phyloP scores from a whole-genome alignment of 2,888 invertebrate species.

The Epirrhoe tristata region DNA sequence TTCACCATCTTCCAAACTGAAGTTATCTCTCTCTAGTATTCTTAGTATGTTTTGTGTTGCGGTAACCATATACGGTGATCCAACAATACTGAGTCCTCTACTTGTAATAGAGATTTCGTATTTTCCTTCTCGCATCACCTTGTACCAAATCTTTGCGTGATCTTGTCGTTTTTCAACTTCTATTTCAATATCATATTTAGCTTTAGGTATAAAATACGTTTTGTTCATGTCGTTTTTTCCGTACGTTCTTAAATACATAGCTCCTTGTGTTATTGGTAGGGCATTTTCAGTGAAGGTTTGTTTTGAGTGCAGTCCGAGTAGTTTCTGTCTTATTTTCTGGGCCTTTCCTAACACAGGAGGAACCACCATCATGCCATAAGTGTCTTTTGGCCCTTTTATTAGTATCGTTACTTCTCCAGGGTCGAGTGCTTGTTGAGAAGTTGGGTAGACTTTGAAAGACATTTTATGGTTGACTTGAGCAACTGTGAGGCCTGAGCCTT shows the following conservation, averaged over 20 bases:
- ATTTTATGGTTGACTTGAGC: conserved; percentile 84
- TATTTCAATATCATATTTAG: conserved; percentile 82
- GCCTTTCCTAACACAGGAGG: conserved; percentile 79
- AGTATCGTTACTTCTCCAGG: conserved; percentile 79
- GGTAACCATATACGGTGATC: conserved; percentile 85
- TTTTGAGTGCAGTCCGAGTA: conserved; percentile 72
- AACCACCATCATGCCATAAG: conserved; percentile 74
- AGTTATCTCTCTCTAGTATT: conserved; percentile 69
- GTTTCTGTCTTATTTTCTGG: conserved; percentile 75
- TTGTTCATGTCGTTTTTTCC: conserved; percentile 79
- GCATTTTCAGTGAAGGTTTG: conserved; percentile 69
- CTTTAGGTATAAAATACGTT: conserved; percentile 78
- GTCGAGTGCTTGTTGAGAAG: conserved; percentile 77
- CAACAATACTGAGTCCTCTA: conserved; percentile 83
- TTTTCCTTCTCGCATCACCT: conserved; percentile 80
- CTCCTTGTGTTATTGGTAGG: conserved; percentile 76
- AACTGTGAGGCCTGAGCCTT: conserved; percentile 86
- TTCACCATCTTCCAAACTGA: conserved; percentile 76
- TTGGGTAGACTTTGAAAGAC: conserved; percentile 86
- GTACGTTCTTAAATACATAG: conserved; percentile 73
- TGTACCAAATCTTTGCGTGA: conserved; percentile 81
- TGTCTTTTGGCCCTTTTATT: conserved; percentile 79
- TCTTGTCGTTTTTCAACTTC: conserved; percentile 75
- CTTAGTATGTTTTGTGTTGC: conserved; percentile 71
- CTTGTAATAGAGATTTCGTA: conserved; percentile 85